phyloP scores from a whole-genome alignment of 2,888 invertebrate genomes.

The Scaptomyza parva region DNA sequence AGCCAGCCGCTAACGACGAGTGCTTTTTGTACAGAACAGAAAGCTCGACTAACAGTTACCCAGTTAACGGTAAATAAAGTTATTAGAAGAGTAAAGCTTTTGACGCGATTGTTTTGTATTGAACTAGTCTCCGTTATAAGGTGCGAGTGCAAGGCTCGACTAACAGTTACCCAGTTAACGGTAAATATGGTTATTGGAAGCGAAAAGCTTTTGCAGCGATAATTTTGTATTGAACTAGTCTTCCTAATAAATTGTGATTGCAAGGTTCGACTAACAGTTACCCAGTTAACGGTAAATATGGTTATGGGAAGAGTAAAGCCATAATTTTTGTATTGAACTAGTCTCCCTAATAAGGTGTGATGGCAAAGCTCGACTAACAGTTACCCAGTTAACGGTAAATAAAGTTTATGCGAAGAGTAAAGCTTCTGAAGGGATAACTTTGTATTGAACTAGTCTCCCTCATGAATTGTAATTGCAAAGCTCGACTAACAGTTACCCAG shows the following conservation, averaged over 20 bases:
- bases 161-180: neutral
- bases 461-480: neutral
- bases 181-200: neutral
- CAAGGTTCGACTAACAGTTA: neutral
- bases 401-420: neutral
- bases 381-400: conserved; percentile 1
- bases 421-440: neutral
- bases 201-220: neutral
- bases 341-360: too few species aligned
- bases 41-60: neutral
- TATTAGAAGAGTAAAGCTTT: neutral
- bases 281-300: neutral
- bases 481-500: neutral
- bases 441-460: neutral
- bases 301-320: neutral
- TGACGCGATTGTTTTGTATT: neutral
- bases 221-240: neutral
- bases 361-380: neutral
- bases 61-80: neutral
- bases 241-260: too few species aligned
- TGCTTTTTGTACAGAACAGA: neutral
- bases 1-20: conserved; percentile 3
- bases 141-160: neutral
- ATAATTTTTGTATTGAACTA: neutral
- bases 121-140: too few species aligned